Percentiles rank a stretch among this genome's conserved stretches.
These are phyloP conservation scores for Corythaeola cristata DNA, from an alignment of 2,113 vertebrate species.

Conservation along the genomic window DNA sequence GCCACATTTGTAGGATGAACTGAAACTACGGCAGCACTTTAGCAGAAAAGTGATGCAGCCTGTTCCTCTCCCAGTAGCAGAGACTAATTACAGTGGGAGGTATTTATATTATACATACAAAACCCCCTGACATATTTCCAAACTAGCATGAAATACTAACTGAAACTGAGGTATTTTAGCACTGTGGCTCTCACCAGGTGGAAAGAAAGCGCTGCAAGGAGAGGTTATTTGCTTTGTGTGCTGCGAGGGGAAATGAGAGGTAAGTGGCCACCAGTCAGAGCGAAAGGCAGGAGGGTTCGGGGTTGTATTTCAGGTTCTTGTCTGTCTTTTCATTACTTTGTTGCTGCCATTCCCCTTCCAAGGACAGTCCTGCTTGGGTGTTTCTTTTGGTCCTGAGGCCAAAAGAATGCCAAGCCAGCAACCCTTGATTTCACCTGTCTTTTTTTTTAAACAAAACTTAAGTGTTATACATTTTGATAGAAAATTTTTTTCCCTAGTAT, in stretches of 20 bases:
- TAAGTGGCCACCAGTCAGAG: neutral
- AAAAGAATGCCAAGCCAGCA: neutral
- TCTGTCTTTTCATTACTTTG: neutral
- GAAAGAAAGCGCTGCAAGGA: neutral
- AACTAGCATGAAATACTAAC: neutral
- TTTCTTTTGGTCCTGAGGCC: neutral
- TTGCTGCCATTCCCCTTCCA: neutral
- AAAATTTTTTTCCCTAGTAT: neutral
- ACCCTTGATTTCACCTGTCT: neutral
- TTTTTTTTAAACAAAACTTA: neutral
- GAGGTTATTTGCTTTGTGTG: neutral
- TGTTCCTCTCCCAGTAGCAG: neutral
- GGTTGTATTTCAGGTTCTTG: neutral
- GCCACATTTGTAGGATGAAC: conserved; percentile 32
- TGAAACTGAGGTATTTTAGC: neutral
- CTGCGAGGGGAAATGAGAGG: fast-evolving
- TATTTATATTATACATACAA: neutral
- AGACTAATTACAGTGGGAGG: neutral
- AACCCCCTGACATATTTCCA: neutral
- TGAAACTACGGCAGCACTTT: neutral
- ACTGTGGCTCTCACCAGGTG: neutral
- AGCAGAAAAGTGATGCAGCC: neutral
- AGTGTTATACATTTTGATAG: neutral
- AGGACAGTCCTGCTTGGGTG: neutral
- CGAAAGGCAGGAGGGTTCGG: neutral